phyloP scores from a whole-genome alignment of 2,888 invertebrate genomes.

The Drosophila ustulata region DNA sequence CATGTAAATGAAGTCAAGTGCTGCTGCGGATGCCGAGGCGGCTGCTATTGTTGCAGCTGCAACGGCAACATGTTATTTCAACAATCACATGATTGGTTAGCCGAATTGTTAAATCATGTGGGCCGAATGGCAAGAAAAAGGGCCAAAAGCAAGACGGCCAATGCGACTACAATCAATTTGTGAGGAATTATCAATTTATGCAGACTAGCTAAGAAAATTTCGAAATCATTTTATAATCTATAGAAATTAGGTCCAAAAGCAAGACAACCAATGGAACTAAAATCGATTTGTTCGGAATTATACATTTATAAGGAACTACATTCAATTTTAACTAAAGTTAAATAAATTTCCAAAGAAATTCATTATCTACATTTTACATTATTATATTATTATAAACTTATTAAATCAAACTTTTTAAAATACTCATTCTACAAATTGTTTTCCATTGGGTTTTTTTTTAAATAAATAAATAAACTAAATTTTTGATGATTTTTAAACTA shows the following conservation, averaged over 20 bases:
- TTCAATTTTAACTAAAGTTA: too few species aligned
- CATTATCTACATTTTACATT: too few species aligned
- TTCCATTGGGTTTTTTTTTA: too few species aligned
- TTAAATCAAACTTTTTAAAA: too few species aligned
- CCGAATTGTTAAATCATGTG: conserved; percentile 33
- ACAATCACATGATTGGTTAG: conserved; percentile 73
- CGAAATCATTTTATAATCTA: too few species aligned
- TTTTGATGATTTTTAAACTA: too few species aligned
- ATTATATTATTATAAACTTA: too few species aligned
- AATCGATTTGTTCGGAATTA: background rate
- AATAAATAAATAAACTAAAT: too few species aligned
- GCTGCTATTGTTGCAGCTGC: conserved; percentile 15
- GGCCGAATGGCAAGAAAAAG: background rate
- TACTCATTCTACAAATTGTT: too few species aligned
- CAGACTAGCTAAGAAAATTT: too few species aligned
- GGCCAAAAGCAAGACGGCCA: background rate
- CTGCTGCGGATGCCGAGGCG: conserved; percentile 29
- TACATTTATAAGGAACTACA: background rate
- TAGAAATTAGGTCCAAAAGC: background rate
- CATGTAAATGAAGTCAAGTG: conserved; percentile 75
- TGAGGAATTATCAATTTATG: background rate
- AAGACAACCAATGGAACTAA: background rate
- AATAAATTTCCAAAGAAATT: too few species aligned
- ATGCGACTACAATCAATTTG: background rate
- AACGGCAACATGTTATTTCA: conserved; percentile 67